Conservation (phyloP, 2,113 vertebrate species). For the Fulica atra region DNA sequence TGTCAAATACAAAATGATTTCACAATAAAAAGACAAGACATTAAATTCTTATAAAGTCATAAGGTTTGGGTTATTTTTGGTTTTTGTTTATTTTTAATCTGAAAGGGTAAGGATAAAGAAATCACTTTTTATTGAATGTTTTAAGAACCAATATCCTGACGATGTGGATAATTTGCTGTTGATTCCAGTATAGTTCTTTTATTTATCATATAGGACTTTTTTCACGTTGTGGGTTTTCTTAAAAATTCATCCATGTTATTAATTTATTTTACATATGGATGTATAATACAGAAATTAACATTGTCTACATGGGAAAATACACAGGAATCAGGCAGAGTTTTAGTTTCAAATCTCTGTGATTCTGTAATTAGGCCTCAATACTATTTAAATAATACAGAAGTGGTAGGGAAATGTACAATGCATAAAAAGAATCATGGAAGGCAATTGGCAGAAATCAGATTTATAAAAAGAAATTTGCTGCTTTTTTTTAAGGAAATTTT, state of each 20-base stretch:
- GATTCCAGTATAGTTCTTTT: not conserved
- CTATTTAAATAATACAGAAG: not conserved
- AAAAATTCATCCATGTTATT: not conserved
- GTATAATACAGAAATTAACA: not conserved
- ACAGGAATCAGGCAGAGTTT: not conserved
- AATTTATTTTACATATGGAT: not conserved
- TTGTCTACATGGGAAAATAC: not conserved
- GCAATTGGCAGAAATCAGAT: not conserved
- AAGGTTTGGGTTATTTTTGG: fast-evolving
- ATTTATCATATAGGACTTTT: not conserved
- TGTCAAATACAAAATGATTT: not conserved
- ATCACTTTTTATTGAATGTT: fast-evolving
- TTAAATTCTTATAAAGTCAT: not conserved
- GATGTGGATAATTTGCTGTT: not conserved
- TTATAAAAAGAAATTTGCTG: not conserved
- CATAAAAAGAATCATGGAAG: not conserved
- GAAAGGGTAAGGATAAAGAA: not conserved
- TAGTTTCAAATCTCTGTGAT: not conserved
- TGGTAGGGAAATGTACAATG: not conserved
- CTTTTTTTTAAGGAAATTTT: not conserved
- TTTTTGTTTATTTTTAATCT: not conserved
- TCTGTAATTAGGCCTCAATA: not conserved
- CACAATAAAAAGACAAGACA: not conserved
- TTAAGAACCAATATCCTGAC: not conserved
- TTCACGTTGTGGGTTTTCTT: not conserved